Evolutionary conservation across 2,113 vertebrate species (phyloP).

Genomic region (Drymodes brunneopygia): DNA sequence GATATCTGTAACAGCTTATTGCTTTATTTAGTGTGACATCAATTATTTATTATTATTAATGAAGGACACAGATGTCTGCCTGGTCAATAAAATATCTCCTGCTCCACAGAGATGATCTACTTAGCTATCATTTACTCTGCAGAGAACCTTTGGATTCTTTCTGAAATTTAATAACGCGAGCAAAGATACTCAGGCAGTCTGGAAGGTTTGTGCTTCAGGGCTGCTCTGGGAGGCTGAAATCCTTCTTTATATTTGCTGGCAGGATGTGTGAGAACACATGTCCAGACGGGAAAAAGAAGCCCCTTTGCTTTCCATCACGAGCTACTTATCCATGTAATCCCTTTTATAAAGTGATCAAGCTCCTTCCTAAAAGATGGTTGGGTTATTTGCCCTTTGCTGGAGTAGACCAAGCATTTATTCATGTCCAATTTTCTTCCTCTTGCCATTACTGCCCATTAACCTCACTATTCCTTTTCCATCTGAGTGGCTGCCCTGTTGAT

Average conservation of each 20-base stretch:
- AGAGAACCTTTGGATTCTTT: slow-evolving; percentile 56
- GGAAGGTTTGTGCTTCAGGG: slow-evolving; percentile 38
- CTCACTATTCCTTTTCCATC: slow-evolving; percentile 5
- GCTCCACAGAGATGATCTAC: slow-evolving; percentile 55
- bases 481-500: background rate
- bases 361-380: background rate
- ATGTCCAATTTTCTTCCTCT: background rate
- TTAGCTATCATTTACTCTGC: slow-evolving; percentile 62
- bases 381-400: slow-evolving; percentile 10
- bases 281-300: background rate
- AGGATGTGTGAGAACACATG: background rate
- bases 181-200: slow-evolving; percentile 29
- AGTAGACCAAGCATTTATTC: background rate
- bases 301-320: slow-evolving; percentile 22
- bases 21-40: slow-evolving; percentile 50
- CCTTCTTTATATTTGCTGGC: slow-evolving; percentile 58
- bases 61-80: slow-evolving; percentile 64
- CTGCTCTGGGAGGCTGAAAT: slow-evolving; percentile 54
- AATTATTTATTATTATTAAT: slow-evolving; percentile 67
- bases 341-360: slow-evolving; percentile 46
- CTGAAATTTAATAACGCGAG: slow-evolving; percentile 47
- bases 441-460: slow-evolving; percentile 14
- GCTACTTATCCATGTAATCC: slow-evolving; percentile 50
- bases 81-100: slow-evolving; percentile 62
- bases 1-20: slow-evolving; percentile 53